phyloP scores from a whole-genome alignment of 2,113 vertebrate genomes.

The Istiophorus platypterus region DNA sequence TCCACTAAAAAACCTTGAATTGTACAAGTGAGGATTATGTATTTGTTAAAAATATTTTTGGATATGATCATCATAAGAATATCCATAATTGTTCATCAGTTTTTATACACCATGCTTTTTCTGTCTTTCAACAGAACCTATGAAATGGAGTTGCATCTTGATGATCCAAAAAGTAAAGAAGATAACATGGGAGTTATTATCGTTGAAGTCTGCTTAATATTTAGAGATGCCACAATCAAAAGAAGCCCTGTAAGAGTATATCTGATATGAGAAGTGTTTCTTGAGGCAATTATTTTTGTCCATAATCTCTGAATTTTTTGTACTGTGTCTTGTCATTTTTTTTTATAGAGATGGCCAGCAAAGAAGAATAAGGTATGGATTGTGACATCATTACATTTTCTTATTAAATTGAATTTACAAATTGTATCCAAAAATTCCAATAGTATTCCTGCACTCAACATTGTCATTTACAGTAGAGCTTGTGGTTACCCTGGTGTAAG shows the following conservation, averaged over 20 bases:
- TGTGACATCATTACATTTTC: constrained; percentile 4
- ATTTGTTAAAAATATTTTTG: too few relatives aligned
- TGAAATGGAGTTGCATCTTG: constrained; percentile 87
- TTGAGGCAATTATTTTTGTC: neutral
- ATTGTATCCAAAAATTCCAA: neutral
- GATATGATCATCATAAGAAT: neutral
- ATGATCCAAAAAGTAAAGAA: constrained; percentile 94
- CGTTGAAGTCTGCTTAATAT: constrained; percentile 88
- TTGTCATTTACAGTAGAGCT: neutral
- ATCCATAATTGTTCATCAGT: neutral
- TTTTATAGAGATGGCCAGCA: constrained; percentile 73
- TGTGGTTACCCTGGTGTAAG: neutral
- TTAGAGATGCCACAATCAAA: constrained; percentile 91
- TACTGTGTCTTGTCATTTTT: constrained; percentile 37
- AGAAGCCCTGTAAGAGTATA: constrained; percentile 80
- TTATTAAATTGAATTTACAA: neutral
- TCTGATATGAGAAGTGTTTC: neutral
- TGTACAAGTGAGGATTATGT: constrained; percentile 87
- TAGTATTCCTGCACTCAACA: neutral
- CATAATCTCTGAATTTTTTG: neutral
- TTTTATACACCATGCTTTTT: neutral
- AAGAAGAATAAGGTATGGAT: constrained; percentile 77
- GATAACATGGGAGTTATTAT: constrained; percentile 93
- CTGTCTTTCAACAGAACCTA: constrained; percentile 80
- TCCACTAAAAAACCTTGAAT: constrained; percentile 85